Conservation (phyloP, 2,113 vertebrate species). For the Callospermophilus lateralis region DNA sequence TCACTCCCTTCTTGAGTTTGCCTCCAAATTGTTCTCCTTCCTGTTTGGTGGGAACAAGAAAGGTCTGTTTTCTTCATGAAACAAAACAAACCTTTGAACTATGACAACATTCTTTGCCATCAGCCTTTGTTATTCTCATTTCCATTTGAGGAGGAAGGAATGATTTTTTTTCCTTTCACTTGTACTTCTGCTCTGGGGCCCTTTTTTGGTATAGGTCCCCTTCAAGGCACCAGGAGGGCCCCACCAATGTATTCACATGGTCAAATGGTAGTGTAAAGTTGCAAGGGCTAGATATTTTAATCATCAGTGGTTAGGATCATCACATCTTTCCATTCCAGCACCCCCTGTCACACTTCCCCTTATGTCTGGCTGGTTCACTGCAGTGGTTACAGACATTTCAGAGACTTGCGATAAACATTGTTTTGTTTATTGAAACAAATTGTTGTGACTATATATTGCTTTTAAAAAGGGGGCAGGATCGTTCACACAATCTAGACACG, state of each 20-base stretch:
- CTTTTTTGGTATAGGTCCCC: not conserved
- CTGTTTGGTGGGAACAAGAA: not conserved
- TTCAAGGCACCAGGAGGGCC: too few relatives aligned
- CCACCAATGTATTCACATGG: not conserved
- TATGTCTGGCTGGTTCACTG: not conserved
- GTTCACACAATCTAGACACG: not conserved
- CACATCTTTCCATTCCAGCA: not conserved
- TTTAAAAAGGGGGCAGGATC: not conserved
- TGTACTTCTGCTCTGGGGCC: not conserved
- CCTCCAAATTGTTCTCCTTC: not conserved
- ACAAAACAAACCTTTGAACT: constrained; percentile 1
- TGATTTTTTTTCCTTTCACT: not conserved
- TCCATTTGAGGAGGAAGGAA: not conserved
- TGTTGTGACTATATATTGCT: not conserved
- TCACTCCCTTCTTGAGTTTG: not conserved
- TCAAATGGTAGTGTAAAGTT: not conserved
- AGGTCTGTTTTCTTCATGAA: not conserved
- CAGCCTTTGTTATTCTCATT: not conserved
- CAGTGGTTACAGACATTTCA: not conserved
- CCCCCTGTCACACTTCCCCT: not conserved
- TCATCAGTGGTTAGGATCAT: not conserved
- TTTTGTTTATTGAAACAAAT: not conserved
- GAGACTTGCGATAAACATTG: not conserved
- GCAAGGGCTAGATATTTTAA: not conserved
- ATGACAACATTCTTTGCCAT: not conserved